Percentiles rank a stretch among this genome's conserved stretches.
These are phyloP conservation scores for Chelidonichthys spinosus DNA, from an alignment of 2,797 vertebrate species.

Conservation along the genomic window DNA sequence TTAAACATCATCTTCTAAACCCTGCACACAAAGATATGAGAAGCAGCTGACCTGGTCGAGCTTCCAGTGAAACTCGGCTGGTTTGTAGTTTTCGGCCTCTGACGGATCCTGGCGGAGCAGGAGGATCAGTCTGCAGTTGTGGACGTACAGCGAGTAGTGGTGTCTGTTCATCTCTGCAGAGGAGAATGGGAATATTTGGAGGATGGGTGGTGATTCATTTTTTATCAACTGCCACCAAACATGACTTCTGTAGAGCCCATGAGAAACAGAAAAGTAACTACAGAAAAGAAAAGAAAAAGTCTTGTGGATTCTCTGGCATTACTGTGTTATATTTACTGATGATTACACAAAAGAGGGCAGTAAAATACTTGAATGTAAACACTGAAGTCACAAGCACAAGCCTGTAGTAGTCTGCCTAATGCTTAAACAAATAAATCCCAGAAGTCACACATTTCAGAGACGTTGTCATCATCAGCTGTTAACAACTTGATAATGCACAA, in stretches of 20 bases:
- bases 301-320: not conserved
- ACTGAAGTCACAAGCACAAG: not conserved
- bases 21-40: not conserved
- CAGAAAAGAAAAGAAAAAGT: not conserved
- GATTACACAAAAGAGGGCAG: not conserved
- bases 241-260: not conserved
- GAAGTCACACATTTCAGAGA: too few species aligned
- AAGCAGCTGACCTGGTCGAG: conserved; percentile 88
- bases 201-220: not conserved
- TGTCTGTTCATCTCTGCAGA: conserved; percentile 95
- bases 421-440: not conserved
- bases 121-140: conserved; percentile 94
- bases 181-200: conserved; percentile 9
- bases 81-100: conserved; percentile 90
- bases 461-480: not conserved
- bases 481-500: not conserved
- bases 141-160: conserved; percentile 93
- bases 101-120: conserved; percentile 94
- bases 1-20: not conserved
- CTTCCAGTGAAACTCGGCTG: conserved; percentile 99
- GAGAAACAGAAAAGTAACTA: not conserved
- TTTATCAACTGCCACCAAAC: not conserved
- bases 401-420: not conserved
- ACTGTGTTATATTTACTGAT: not conserved
- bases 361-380: not conserved